Base-by-base conservation (phyloP, 2,113 vertebrate species). In the Euleptes europaea region DNA sequence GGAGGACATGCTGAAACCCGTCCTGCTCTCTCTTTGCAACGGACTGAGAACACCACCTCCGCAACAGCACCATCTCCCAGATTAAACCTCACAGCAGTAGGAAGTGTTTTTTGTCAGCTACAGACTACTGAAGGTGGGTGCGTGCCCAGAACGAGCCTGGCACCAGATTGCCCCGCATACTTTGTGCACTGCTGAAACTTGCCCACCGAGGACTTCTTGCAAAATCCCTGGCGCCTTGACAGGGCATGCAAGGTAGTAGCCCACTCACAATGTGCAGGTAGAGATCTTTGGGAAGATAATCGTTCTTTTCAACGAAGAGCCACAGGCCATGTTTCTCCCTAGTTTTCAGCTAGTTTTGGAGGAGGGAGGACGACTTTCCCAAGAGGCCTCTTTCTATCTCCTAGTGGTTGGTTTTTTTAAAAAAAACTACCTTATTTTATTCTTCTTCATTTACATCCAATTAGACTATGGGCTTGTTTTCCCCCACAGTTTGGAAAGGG, bases 181-280 rank as follows among this genome's bases (percentile, higher is more conserved):
- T 80, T 88, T 35, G 35, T 73, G 38, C 40, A 10, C 79, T 88
- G 84, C 84, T 83, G n/a, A 73, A 86, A 83, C 80, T 89, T 83
- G 84, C 60, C 79, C 47, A 26, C 11, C 19, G 17, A 21, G 28
- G 26, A 67, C 49, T 86, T 82, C 60, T 78, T 86, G 80, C 69
- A 44, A 74, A 38, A 72, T 86, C 60, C 35, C 40, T 60, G 69
- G 88, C 83, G 74, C 85, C 70, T 9, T 67, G 40, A 54, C 70
- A 84, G 23, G 33, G 35, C 11, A 38, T n/a, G 40, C 35, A 74
- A 33, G 31, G 67, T 66, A n/a, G 86, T 51, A 75, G 38, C 9
- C 0, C 12, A 51, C 47, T 65, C 54, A 8, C 69, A 33, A 19
- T 15, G n/a, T 10, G 33, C 42, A 63, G 65, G 65, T 33, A 23